phyloP scores from a whole-genome alignment of 2,888 invertebrate species.

The Eurytoma californica region DNA sequence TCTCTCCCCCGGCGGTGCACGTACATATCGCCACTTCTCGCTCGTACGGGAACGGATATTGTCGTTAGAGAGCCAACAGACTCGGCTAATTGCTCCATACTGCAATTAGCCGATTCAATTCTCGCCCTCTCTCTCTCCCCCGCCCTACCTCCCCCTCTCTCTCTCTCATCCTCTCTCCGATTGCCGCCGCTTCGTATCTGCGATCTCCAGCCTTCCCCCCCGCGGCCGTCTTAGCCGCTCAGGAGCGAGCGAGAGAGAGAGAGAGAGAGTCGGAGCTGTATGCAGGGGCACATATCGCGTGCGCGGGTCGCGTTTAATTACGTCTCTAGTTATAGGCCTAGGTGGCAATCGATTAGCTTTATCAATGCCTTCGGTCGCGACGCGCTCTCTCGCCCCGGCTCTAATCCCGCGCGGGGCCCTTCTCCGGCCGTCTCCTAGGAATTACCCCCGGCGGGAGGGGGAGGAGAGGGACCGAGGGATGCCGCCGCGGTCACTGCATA shows the following conservation, averaged over 20 bases:
- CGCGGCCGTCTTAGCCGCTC: conserved; percentile 12
- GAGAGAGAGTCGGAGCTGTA: neutral
- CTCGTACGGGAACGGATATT: conserved; percentile 40
- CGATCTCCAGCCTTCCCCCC: conserved; percentile 9
- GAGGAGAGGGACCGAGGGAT: neutral
- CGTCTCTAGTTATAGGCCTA: conserved; percentile 39
- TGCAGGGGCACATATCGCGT: neutral
- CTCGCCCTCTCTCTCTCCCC: neutral
- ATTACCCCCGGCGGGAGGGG: conserved; percentile 25
- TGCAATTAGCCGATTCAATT: conserved; percentile 56
- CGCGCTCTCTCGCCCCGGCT: neutral
- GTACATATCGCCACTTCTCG: neutral
- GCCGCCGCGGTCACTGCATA: conserved; percentile 6
- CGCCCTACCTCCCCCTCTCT: neutral
- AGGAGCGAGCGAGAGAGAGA: neutral
- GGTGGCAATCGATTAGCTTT: conserved; percentile 56
- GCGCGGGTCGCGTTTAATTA: conserved; percentile 46
- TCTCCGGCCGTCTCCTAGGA: conserved; percentile 12
- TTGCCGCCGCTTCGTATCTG: neutral
- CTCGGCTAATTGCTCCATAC: conserved; percentile 49
- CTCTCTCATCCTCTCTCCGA: neutral
- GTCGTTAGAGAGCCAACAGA: conserved; percentile 51
- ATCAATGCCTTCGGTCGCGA: conserved; percentile 49
- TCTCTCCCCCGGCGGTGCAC: neutral
- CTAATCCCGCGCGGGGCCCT: conserved; percentile 23